These are phyloP conservation scores for Myripristis jacobus DNA, from an alignment of 2,797 vertebrate species.

Conservation along the genomic window DNA sequence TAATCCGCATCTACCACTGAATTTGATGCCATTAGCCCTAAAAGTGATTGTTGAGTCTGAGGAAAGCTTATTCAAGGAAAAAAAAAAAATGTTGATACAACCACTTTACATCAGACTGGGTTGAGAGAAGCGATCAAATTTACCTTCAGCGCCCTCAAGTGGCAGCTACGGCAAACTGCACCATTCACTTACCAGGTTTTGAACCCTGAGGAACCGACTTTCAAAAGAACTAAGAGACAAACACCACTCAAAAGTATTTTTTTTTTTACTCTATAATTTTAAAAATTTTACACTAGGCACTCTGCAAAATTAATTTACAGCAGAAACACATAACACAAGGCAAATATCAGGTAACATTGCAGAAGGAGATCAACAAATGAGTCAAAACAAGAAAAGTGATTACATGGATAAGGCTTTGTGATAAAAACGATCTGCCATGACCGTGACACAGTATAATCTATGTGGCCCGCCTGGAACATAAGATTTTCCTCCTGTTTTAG, in stretches of 20 bases:
- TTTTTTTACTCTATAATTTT: constrained; percentile 80
- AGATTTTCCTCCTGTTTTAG: constrained; percentile 24
- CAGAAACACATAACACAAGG: constrained; percentile 72
- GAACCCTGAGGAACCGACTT: not conserved
- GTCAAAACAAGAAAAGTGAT: constrained; percentile 59
- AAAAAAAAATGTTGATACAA: not conserved
- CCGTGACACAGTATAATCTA: constrained; percentile 50
- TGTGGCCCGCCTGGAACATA: constrained; percentile 31
- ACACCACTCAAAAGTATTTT: constrained; percentile 77
- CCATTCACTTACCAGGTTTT: not conserved
- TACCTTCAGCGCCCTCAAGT: constrained; percentile 68
- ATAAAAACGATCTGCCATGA: constrained; percentile 49
- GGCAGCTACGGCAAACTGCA: constrained; percentile 34
- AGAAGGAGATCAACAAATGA: constrained; percentile 67
- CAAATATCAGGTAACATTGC: constrained; percentile 72
- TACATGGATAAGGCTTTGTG: constrained; percentile 74
- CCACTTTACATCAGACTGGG: not conserved
- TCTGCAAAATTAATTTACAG: constrained; percentile 77
- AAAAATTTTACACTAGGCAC: constrained; percentile 81
- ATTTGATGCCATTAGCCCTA: constrained; percentile 51
- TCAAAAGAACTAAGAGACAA: constrained; percentile 60
- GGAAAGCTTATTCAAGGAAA: constrained; percentile 10
- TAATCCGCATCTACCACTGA: constrained; percentile 66
- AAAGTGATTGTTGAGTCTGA: constrained; percentile 51
- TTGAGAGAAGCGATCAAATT: constrained; percentile 8